A percentile compares a stretch with the other conserved stretches of the same genome.
phyloP scores from a whole-genome alignment of 1,140 invertebrate species.

The Metaphire vulgaris region DNA sequence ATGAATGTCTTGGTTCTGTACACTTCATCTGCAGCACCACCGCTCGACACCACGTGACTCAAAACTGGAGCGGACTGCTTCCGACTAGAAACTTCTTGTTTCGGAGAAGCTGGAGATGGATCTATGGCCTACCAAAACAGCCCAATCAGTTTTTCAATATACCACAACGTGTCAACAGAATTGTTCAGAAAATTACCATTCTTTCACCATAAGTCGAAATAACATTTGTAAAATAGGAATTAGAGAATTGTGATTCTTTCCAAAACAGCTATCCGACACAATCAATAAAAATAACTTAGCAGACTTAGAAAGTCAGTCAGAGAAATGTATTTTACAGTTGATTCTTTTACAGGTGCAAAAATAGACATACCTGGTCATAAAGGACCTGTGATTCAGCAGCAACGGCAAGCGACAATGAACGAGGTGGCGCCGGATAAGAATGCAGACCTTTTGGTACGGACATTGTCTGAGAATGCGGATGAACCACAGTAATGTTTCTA shows the following conservation, averaged over 20 bases:
- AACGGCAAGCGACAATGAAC: not conserved
- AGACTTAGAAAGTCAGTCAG: no score
- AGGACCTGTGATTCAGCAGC: not conserved
- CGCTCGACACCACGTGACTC: conserved; percentile 1
- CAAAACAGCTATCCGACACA: no score
- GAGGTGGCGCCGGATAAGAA: not conserved
- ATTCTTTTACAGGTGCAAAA: no score
- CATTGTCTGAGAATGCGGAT: not conserved
- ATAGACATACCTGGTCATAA: not conserved
- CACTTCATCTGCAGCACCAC: not conserved
- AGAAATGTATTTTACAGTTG: no score
- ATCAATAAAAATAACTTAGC: no score
- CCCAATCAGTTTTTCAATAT: not conserved
- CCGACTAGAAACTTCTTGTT: not conserved
- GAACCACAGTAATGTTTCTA: not conserved
- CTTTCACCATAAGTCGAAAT: no score
- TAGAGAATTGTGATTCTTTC: no score
- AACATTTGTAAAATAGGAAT: no score
- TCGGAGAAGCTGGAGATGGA: not conserved
- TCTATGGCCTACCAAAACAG: not conserved
- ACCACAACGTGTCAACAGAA: no score
- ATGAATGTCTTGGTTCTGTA: not conserved
- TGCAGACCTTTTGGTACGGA: not conserved
- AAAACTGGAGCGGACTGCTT: conserved; percentile 15
- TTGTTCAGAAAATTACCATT: no score